Percentiles rank a stretch among this genome's conserved stretches.
Conservation (phyloP, 2,888 invertebrate species). For the Synanthedon myopaeformis region DNA sequence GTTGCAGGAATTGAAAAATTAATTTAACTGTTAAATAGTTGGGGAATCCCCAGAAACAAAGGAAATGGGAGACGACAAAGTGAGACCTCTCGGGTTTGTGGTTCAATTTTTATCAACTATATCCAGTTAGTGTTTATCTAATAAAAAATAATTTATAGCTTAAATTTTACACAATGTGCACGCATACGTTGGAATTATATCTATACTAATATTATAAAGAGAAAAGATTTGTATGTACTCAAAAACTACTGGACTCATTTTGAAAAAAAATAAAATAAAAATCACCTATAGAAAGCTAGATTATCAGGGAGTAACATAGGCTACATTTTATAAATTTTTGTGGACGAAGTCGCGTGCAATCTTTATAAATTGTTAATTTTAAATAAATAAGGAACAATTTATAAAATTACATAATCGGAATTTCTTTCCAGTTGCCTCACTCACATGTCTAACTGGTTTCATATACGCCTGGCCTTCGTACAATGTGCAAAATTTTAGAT, state of each 20-base stretch:
- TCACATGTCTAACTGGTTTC: constrained; percentile 8
- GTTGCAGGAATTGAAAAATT: too few relatives aligned
- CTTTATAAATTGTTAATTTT: not conserved
- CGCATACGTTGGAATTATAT: too few relatives aligned
- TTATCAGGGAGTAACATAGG: too few relatives aligned
- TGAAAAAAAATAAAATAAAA: too few relatives aligned
- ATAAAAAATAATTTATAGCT: not conserved
- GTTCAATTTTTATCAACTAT: constrained; percentile 11
- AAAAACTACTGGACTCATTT: too few relatives aligned
- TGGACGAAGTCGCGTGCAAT: too few relatives aligned
- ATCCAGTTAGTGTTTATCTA: constrained; percentile 9
- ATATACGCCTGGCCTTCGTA: constrained; percentile 11
- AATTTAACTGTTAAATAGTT: too few relatives aligned
- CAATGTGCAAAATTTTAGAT: constrained; percentile 5
- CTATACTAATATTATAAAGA: too few relatives aligned
- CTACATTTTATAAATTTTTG: too few relatives aligned
- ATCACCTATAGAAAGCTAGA: too few relatives aligned
- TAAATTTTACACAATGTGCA: not conserved
- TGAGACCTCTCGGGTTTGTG: constrained; percentile 3
- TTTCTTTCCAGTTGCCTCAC: constrained; percentile 10
- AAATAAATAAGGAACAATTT: not conserved
- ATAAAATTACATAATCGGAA: too few relatives aligned
- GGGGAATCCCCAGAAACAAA: not conserved
- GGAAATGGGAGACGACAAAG: not conserved
- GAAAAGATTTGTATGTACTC: too few relatives aligned